Base-by-base conservation (phyloP, 1,140 invertebrate genomes). In the Musca domestica region DNA sequence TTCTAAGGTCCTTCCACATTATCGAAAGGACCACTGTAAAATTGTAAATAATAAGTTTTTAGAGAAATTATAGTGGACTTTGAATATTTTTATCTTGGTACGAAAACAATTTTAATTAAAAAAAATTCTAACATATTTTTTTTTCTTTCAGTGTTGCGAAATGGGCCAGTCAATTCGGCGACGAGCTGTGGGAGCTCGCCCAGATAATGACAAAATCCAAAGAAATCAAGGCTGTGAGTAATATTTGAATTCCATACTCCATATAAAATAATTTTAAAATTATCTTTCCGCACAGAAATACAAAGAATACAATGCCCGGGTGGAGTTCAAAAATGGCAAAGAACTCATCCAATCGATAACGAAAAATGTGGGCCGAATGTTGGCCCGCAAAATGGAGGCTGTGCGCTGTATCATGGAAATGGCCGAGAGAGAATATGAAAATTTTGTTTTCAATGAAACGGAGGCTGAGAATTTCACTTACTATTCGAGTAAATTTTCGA, bases 331-430 rank as follows among this genome's bases (percentile, higher is more conserved):
- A 76, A 88, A 93, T 81, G 90, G 91, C 19, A 86, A 87, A 56
- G 85, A 87, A 69, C 85, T 95, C 69, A 86, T 95, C 66, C 85
- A 86, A 58, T 88, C 89, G 27, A 92, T 93, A 49, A 87, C 90
- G 22, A 85, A 87, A 49, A 92, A 90, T 69, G 88, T 94, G 46
- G 87, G 88, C 56, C 86, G 86, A 15, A 92, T 94, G 90, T 83
- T 94, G 61, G 87, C 89, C 47, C 85, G 90, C 64, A 95, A 94
- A 86, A 92, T 92, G 84, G 91, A 93, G 71, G 92, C 92, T 22
- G 88, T 94, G 51, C 87, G 85, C 78, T 92, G 91, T 72, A 91
- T 93, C 69, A 87, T 88, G 68, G 85, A 87, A 52, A 85, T 83
- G 48, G 91, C 92, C 1, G 90, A 93, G 78, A 74, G 83, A 1